Percentiles rank a stretch among this genome's conserved stretches.
phyloP scores from a whole-genome alignment of 2,113 vertebrate genomes.

The Lagopus muta region DNA sequence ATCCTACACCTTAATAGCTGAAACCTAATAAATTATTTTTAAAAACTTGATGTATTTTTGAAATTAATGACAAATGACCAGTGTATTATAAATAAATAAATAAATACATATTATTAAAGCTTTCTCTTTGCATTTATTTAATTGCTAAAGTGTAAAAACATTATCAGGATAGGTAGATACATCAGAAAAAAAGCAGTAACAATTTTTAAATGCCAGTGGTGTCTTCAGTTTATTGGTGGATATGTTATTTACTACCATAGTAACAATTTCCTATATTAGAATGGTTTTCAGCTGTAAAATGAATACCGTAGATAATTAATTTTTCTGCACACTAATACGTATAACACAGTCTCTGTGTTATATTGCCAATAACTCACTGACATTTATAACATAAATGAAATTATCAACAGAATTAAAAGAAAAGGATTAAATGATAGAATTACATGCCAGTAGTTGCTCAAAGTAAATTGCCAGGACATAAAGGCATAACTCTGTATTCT shows the following conservation, averaged over 20 bases:
- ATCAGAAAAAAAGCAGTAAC: not conserved
- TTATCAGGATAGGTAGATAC: not conserved
- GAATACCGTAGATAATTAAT: not conserved
- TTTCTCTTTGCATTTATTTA: not conserved
- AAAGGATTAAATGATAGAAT: conserved; percentile 49
- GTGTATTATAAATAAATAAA: not conserved
- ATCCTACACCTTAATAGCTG: not conserved
- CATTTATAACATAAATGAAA: conserved; percentile 18
- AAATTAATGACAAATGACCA: not conserved
- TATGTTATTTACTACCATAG: not conserved
- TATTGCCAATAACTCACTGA: not conserved
- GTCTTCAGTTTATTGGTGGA: not conserved
- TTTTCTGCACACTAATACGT: not conserved
- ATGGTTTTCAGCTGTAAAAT: not conserved
- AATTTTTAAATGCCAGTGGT: not conserved
- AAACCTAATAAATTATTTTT: not conserved
- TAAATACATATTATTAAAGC: not conserved
- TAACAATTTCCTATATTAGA: not conserved
- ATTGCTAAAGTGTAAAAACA: not conserved
- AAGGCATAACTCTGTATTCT: not conserved
- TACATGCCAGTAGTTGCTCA: not conserved
- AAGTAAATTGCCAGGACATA: conserved; percentile 4
- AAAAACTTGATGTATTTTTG: not conserved
- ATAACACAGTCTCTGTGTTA: not conserved
- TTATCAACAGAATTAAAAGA: conserved; percentile 50